Evolutionary conservation across 2,113 vertebrate species (phyloP).

Genomic region (Caloenas nicobarica): DNA sequence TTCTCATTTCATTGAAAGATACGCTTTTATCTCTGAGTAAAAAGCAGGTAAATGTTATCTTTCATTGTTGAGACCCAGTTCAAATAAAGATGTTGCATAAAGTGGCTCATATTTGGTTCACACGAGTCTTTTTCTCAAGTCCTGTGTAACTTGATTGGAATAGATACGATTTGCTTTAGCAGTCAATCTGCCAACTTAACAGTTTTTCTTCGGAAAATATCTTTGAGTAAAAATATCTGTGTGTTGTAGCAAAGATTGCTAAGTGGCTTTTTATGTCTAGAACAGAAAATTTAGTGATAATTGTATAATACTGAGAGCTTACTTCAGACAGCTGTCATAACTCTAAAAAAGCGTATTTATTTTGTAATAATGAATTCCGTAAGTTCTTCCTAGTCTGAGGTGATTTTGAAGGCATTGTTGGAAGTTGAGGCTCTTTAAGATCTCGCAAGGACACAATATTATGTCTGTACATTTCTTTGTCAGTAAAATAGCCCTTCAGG

Average conservation of each 20-base stretch:
- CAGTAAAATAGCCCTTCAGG: background rate
- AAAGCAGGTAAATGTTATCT: conserved; percentile 7
- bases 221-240: conserved; percentile 48
- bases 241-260: conserved; percentile 29
- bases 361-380: background rate
- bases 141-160: conserved; percentile 35
- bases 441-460: background rate
- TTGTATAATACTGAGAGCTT: conserved; percentile 27
- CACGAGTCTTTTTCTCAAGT: conserved; percentile 5
- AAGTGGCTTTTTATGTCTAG: conserved; percentile 47
- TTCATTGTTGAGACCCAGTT: background rate
- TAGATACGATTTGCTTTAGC: conserved; percentile 37
- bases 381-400: background rate
- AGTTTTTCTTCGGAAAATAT: conserved; percentile 51
- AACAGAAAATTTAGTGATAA: conserved; percentile 19
- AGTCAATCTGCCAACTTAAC: conserved; percentile 51
- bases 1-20: background rate
- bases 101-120: conserved; percentile 32
- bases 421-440: background rate
- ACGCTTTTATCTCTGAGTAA: background rate
- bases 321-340: conserved; percentile 25
- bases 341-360: conserved; percentile 32
- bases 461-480: background rate
- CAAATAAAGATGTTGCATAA: conserved; percentile 23
- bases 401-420: background rate